These are phyloP conservation scores for Spea multiplicata DNA, from an alignment of 2,113 vertebrate genomes.

Conservation along the genomic window DNA sequence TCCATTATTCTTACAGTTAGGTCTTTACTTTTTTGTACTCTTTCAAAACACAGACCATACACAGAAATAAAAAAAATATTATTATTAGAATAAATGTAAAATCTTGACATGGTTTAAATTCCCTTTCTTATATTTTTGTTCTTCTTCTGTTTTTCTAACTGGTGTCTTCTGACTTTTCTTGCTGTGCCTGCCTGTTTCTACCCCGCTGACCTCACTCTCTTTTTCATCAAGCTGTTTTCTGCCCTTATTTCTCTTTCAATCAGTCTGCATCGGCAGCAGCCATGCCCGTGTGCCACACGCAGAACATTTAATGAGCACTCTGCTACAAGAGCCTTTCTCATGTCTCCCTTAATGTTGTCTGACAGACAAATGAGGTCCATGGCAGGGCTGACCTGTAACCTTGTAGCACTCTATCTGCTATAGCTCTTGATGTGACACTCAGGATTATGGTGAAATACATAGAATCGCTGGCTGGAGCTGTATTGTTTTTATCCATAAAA, in stretches of 20 bases:
- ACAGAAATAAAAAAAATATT: no score
- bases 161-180: not conserved
- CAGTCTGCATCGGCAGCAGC: slow-evolving; percentile 12
- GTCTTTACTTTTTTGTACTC: no score
- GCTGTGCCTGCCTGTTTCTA: not conserved
- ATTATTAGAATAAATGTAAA: not conserved
- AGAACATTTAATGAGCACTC: slow-evolving; percentile 48
- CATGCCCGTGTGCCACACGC: slow-evolving; percentile 29
- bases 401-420: slow-evolving; percentile 7
- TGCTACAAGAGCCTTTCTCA: slow-evolving; percentile 8
- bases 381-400: slow-evolving; percentile 28
- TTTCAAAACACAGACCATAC: no score
- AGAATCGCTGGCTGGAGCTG: not conserved
- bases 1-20: no score
- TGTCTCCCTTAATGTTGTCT: slow-evolving; percentile 30
- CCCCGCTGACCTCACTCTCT: slow-evolving; percentile 10
- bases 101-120: not conserved
- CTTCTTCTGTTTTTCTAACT: not conserved
- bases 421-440: slow-evolving; percentile 27
- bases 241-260: slow-evolving; percentile 40
- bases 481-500: slow-evolving; percentile 1
- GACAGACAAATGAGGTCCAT: slow-evolving; percentile 39
- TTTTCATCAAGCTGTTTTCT: slow-evolving; percentile 34
- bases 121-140: not conserved
- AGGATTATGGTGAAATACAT: not conserved